A percentile compares a stretch with the other conserved stretches of the same genome.
phyloP scores from a whole-genome alignment of 2,797 vertebrate species.

The Psittacula echo region DNA sequence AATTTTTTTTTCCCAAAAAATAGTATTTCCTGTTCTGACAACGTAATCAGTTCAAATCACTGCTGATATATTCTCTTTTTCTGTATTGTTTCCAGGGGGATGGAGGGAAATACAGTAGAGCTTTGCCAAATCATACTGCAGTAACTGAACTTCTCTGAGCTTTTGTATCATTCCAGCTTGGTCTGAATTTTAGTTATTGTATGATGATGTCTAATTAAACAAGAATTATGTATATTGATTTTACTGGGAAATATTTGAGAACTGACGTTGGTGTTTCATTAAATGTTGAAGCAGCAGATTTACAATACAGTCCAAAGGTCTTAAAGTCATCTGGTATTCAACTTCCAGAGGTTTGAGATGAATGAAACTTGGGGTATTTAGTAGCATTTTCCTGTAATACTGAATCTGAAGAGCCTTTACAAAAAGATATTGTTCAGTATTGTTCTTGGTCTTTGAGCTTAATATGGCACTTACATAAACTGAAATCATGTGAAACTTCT shows the following conservation, averaged over 20 bases:
- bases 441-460: slow-evolving; percentile 27
- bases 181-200: slow-evolving; percentile 12
- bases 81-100: neutral
- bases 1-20: neutral
- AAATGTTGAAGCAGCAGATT: slow-evolving; percentile 25
- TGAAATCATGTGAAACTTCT: slow-evolving; percentile 48
- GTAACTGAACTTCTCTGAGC: slow-evolving; percentile 19
- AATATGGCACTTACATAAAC: slow-evolving; percentile 46
- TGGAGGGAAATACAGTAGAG: neutral
- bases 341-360: slow-evolving; percentile 1
- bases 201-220: neutral
- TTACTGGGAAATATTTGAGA: neutral
- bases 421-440: slow-evolving; percentile 56
- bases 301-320: neutral
- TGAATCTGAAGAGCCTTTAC: slow-evolving; percentile 41
- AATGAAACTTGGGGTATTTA: neutral
- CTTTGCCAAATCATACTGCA: neutral
- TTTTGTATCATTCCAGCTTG: neutral
- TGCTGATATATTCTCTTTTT: neutral
- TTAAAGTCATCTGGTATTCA: slow-evolving; percentile 13
- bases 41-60: neutral
- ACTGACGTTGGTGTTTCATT: neutral
- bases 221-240: neutral
- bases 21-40: slow-evolving; percentile 40
- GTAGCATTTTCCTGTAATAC: slow-evolving; percentile 34